Percentiles rank a stretch among this genome's conserved stretches.
Conservation (phyloP, 2,113 vertebrate species). For the Puffinus mauretanicus region DNA sequence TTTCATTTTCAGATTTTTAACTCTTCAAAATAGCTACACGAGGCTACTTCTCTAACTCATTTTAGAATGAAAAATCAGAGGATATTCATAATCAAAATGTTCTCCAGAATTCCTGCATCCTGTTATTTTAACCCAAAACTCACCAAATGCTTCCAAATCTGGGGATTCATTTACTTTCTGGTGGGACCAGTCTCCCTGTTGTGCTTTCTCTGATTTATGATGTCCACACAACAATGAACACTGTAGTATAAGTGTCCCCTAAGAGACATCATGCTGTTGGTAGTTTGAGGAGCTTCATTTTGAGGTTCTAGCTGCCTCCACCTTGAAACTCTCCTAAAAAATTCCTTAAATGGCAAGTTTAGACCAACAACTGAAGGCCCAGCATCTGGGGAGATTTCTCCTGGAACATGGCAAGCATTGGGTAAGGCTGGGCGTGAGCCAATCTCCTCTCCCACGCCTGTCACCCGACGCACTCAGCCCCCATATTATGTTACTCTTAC, state of each 20-base stretch:
- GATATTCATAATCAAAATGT: background rate
- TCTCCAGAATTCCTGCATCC: background rate
- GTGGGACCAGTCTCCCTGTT: background rate
- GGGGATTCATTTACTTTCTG: background rate
- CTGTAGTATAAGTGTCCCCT: accelerated
- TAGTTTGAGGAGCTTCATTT: background rate
- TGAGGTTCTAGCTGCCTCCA: background rate
- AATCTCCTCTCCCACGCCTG: background rate
- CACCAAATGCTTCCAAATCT: background rate
- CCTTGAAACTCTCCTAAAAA: background rate
- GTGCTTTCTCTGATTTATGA: background rate
- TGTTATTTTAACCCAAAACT: background rate
- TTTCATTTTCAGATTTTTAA: background rate
- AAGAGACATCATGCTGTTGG: background rate
- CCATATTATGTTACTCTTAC: conserved; percentile 10
- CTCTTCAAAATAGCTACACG: background rate
- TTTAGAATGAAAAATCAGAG: background rate
- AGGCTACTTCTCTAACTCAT: background rate
- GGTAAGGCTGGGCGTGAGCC: conserved; percentile 7
- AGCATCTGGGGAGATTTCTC: background rate
- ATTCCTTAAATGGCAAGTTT: background rate
- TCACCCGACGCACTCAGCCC: background rate
- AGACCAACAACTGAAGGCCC: background rate
- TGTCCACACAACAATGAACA: background rate
- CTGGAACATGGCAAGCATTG: background rate